These are phyloP conservation scores for Caloenas nicobarica DNA, from an alignment of 2,113 vertebrate species.

Conservation along the genomic window DNA sequence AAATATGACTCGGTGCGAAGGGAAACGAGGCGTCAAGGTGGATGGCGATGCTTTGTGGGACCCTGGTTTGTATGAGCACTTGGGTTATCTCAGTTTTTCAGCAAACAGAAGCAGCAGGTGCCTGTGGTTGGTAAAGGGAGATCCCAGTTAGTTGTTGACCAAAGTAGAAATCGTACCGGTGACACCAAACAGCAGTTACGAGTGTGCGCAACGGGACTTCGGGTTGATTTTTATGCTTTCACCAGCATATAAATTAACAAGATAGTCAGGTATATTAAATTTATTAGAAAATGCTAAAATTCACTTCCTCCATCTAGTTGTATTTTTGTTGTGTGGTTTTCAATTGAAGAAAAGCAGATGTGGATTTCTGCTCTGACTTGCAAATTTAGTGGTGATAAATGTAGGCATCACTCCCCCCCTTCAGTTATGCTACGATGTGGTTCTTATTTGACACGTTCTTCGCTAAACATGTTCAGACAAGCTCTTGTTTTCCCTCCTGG, in stretches of 20 bases:
- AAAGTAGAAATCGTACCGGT: too few species aligned
- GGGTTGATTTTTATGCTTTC: background rate
- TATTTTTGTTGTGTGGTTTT: background rate
- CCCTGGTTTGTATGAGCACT: background rate
- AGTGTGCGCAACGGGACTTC: background rate
- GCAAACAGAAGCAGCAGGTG: background rate
- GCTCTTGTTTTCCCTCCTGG: background rate
- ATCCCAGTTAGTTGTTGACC: background rate
- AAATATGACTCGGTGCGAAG: background rate
- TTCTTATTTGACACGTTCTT: background rate
- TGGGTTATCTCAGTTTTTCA: background rate
- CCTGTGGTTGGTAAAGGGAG: background rate
- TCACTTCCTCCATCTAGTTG: background rate
- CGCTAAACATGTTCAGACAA: background rate
- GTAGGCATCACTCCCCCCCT: background rate
- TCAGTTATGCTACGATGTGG: background rate
- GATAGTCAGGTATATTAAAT: background rate
- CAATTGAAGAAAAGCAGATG: background rate
- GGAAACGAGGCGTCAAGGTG: background rate
- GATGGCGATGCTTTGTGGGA: background rate
- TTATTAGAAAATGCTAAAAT: background rate
- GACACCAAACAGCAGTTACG: background rate
- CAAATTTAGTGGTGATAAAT: slow-evolving; percentile 7
- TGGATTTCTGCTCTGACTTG: slow-evolving; percentile 20
- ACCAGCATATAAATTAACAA: background rate